Evolutionary conservation across 2,797 vertebrate genomes (phyloP), one percentile per base, ranked within the genome.

Genomic region (Danio tinwini): DNA sequence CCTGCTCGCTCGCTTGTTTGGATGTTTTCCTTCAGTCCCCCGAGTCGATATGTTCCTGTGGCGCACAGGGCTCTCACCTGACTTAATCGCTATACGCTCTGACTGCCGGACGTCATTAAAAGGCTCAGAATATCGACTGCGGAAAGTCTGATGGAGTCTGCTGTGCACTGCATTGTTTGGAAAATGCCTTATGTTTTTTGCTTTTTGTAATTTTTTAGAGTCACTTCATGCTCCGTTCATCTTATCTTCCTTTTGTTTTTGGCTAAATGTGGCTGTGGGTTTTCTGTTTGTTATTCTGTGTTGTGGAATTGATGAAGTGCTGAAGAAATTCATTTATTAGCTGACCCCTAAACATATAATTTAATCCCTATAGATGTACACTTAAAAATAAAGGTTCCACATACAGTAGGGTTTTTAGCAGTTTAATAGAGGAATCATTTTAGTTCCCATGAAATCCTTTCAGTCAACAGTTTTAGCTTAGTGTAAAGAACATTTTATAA

Each of bases 1-100:
- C 44, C 85, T 65, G 17, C 82, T 86, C 37, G 73, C 68, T 84
- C 80, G 64, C 82, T 91, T 90, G 88, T 92, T 93, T 92, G 88
- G 86, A 82, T 93, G 90, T 91, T 94, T 94, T 91, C 86, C 87
- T 91, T 90, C 67, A 70, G 83, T 86, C 88, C 89, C 91, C 81
- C 11, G 89, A 90, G 91, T 92, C 90, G 86, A 87, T 85, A 88
- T 86, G 86, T 91, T 93, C 91, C 92, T 89, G 87, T 87, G 83
- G 84, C 68, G 84, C 52, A 5, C 59, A 29, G 72, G 72, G 81
- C 84, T 75, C 89, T 74, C 13, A 77, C 5, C 82, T 88, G 86
- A 87, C 88, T 90, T 88, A 80, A 85, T 77, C 12, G 29, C 29
- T 29, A 29, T 29, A 29, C 29, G 29, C 29, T 86, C 86, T 90